Evolutionary conservation across 2,797 vertebrate genomes (phyloP).

Genomic region (Poecilia velifera): DNA sequence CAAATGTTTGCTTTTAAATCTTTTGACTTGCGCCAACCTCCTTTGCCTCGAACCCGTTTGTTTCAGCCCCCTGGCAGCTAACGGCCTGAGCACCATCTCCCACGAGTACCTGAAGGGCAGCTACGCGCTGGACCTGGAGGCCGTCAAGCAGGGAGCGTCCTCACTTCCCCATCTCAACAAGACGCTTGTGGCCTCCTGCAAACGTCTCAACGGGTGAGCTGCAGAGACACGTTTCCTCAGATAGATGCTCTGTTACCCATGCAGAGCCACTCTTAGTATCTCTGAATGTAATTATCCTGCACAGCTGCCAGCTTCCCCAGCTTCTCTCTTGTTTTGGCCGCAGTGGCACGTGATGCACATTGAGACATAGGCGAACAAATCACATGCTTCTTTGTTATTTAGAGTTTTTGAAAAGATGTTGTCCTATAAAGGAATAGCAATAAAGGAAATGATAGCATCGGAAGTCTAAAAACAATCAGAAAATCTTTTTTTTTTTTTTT

Average conservation of each 20-base stretch:
- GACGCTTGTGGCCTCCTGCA: conserved; percentile 91
- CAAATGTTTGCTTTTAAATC: neutral
- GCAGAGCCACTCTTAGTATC: neutral
- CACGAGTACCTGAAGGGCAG: conserved; percentile 96
- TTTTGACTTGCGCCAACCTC: neutral
- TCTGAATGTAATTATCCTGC: neutral
- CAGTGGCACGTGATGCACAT: conserved; percentile 10
- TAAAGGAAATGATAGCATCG: neutral
- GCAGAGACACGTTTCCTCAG: neutral
- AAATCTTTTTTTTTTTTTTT: conserved; percentile 31
- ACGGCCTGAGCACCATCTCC: conserved; percentile 91
- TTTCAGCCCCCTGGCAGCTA: conserved; percentile 78
- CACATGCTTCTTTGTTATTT: neutral
- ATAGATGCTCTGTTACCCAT: neutral
- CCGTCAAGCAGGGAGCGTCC: conserved; percentile 89
- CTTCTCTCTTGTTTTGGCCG: conserved; percentile 23
- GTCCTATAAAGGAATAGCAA: neutral
- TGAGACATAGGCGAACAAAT: conserved; percentile 8
- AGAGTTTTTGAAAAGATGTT: neutral
- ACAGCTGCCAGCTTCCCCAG: conserved; percentile 6
- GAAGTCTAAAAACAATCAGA: neutral
- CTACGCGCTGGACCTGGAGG: conserved; percentile 93
- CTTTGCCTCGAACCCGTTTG: conserved; percentile 14
- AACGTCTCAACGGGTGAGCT: conserved; percentile 89
- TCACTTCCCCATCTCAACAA: conserved; percentile 93